Evolutionary conservation across 1,140 invertebrate species (phyloP), one percentile per base, ranked within the genome.

Genomic region (Drosophila quadrilineata): DNA sequence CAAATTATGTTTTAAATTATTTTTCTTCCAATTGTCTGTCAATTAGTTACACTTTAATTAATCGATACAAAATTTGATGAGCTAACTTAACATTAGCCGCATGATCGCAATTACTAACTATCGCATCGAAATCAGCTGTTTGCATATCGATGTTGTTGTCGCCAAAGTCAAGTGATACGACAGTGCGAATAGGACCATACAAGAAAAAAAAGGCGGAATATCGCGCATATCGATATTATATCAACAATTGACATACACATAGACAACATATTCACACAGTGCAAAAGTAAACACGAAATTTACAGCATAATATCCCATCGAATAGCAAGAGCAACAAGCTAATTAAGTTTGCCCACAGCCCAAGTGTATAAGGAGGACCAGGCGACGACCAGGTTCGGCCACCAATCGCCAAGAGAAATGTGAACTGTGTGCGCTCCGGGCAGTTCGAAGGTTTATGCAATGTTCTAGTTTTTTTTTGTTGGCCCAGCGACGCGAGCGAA

Each of bases 401-500:
- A 63, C 19, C 10, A 36, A 38, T 57, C 16, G 10, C 46, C 19
- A 14, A 40, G 22, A 49, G 63, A 58, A 54, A 85, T 84, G 77
- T 79, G 74, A 84, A 62, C 73, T 53, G 67, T n/a, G n/a, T 57
- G 63, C 46, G 57, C 69, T 58, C 57, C 56, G 58, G 71, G 57
- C 73, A 72, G 58, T 60, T 36, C 52, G 59, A 38, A 46, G 41
- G 76, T 82, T 82, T 84, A 85, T 84, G 77, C 77, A 84, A 84
- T 82, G 79, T 84, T 84, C 79, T 84, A 84, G 79, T 82, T 71
- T n/a, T n/a, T n/a, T n/a, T n/a, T n/a, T n/a, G n/a, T n/a, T 63
- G 52, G 73, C 64, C 71, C 46, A 75, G 57, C 56, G 46, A 64
- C 49, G 62, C 52, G 54, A 45, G 57, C 38, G 58, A 26, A 52